Evolutionary conservation across 1,140 invertebrate genomes (phyloP).

Genomic region (Hyphantria cunea): DNA sequence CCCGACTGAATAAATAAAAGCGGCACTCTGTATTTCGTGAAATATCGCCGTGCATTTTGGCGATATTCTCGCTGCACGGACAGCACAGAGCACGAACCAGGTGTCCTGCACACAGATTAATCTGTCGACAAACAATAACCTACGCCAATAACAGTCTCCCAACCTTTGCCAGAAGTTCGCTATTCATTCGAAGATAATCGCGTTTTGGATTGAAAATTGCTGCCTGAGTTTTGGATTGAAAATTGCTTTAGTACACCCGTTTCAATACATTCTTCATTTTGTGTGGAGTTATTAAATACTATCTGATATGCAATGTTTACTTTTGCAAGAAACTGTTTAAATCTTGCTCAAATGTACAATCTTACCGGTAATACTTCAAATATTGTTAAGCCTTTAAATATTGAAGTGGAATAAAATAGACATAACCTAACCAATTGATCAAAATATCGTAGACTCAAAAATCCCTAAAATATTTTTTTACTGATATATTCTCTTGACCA

Average conservation of each 20-base stretch:
- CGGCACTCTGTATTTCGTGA: constrained; percentile 25
- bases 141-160: constrained; percentile 16
- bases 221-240: constrained; percentile 19
- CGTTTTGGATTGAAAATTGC: constrained; percentile 16
- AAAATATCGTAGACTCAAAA: too few species aligned
- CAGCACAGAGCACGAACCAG: constrained; percentile 18
- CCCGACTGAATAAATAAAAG: constrained; percentile 37
- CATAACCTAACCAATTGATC: constrained; percentile 1
- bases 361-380: background rate
- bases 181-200: constrained; percentile 24
- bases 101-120: constrained; percentile 40
- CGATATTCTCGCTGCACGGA: background rate
- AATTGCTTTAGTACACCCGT: constrained; percentile 3
- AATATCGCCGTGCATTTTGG: constrained; percentile 30
- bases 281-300: background rate
- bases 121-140: constrained; percentile 47
- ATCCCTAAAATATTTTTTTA: too few species aligned
- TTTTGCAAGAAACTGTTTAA: background rate
- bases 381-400: background rate
- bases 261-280: too few species aligned
- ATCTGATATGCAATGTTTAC: background rate
- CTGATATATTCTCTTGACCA: too few species aligned
- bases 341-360: background rate
- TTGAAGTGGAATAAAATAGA: constrained; percentile 6
- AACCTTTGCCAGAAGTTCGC: constrained; percentile 9